These are phyloP conservation scores for Psammodynastes pulverulentus DNA, from an alignment of 2,113 vertebrate genomes.

Conservation along the genomic window DNA sequence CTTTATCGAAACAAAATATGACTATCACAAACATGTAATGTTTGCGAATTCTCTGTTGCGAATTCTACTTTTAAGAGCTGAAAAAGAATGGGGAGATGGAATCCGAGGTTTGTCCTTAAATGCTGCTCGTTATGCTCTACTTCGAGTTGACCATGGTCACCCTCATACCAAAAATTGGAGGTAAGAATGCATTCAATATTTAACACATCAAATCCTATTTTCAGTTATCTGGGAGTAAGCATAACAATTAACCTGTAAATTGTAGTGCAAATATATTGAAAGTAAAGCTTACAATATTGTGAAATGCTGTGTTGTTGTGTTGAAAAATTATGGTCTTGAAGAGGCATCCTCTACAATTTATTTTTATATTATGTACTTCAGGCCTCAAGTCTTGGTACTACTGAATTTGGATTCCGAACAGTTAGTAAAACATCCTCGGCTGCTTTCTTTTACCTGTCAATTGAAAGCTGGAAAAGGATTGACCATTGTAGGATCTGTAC, in stretches of 20 bases:
- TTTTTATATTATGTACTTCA: slow-evolving; percentile 42
- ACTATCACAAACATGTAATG: not conserved
- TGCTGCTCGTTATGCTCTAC: slow-evolving; percentile 90
- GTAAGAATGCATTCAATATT: slow-evolving; percentile 54
- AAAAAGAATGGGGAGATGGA: slow-evolving; percentile 97
- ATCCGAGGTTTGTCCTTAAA: slow-evolving; percentile 92
- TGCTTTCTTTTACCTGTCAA: slow-evolving; percentile 90
- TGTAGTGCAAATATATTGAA: not conserved
- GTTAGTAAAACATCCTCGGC: slow-evolving; percentile 84
- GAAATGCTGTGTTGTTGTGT: not conserved
- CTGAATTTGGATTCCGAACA: slow-evolving; percentile 84
- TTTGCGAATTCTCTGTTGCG: not conserved
- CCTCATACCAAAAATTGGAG: slow-evolving; percentile 99
- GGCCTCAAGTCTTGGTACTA: slow-evolving; percentile 90
- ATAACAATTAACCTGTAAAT: not conserved
- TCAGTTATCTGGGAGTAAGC: not conserved
- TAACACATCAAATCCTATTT: not conserved
- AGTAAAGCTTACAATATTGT: not conserved
- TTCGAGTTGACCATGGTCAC: slow-evolving; percentile 87
- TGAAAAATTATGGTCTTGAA: not conserved
- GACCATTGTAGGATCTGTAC: slow-evolving; percentile 90
- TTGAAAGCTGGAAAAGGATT: slow-evolving; percentile 95
- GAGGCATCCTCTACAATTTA: not conserved
- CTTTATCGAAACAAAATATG: not conserved
- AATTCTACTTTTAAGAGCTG: slow-evolving; percentile 73